Evolutionary conservation across 2,797 vertebrate genomes (phyloP).

Genomic region (Chanos chanos): DNA sequence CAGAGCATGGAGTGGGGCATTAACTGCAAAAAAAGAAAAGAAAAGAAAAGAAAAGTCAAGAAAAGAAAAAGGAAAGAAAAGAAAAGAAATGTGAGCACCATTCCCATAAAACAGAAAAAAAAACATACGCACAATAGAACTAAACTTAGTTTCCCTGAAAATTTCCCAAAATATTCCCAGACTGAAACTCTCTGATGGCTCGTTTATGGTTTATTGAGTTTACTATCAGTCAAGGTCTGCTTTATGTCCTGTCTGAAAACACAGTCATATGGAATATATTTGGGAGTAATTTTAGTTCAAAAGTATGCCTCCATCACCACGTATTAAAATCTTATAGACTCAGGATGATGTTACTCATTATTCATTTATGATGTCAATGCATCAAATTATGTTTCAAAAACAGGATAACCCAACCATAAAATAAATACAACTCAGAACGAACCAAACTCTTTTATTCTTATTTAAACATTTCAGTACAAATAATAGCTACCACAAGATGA

Average conservation of each 20-base stretch:
- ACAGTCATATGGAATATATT: conserved; percentile 25
- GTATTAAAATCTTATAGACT: conserved; percentile 21
- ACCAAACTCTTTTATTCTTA: no score
- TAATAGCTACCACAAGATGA: no score
- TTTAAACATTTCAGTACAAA: no score
- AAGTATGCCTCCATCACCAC: conserved; percentile 22
- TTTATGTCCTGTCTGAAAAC: conserved; percentile 32
- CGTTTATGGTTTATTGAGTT: conserved; percentile 28
- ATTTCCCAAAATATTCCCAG: conserved; percentile 35
- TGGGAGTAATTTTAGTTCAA: conserved; percentile 26
- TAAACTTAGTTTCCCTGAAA: conserved; percentile 22
- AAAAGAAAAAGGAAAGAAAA: conserved; percentile 8
- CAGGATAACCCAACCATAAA: no score
- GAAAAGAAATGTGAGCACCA: conserved; percentile 2
- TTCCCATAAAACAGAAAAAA: conserved; percentile 16
- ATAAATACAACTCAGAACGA: no score
- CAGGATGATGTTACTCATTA: conserved; percentile 28
- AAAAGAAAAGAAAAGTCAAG: neutral
- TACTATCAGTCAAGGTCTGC: conserved; percentile 15
- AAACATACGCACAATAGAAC: conserved; percentile 12
- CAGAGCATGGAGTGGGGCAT: no score
- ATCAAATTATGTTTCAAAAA: conserved; percentile 40
- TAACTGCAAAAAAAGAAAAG: neutral
- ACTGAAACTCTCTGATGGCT: conserved; percentile 26
- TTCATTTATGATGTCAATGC: conserved; percentile 52